Evolutionary conservation across 2,797 vertebrate genomes (phyloP).

Genomic region (Gymnoscopelus braueri): DNA sequence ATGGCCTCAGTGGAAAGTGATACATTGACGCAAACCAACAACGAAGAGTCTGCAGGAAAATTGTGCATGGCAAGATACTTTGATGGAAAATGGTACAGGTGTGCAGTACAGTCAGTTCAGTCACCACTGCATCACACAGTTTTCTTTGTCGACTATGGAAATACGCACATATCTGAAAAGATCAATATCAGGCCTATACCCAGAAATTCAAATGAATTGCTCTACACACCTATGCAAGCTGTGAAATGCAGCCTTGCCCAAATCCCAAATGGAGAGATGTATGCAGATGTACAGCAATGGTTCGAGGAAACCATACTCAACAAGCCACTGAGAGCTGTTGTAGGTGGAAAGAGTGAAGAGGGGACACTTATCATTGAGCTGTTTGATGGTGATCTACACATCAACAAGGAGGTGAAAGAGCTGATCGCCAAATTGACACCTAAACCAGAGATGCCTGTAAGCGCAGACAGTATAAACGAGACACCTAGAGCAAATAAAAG

Average conservation of each 20-base stretch:
- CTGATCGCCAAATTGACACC: slow-evolving; percentile 53
- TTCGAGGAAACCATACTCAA: slow-evolving; percentile 81
- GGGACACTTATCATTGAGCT: slow-evolving; percentile 87
- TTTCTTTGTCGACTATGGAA: slow-evolving; percentile 94
- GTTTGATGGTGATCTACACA: slow-evolving; percentile 82
- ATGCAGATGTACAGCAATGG: slow-evolving; percentile 81
- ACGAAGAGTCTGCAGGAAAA: slow-evolving; percentile 40
- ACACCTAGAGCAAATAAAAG: neutral
- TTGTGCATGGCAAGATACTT: slow-evolving; percentile 87
- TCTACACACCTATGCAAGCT: slow-evolving; percentile 92
- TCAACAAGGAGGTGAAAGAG: slow-evolving; percentile 86
- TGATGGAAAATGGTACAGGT: slow-evolving; percentile 89
- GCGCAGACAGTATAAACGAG: neutral
- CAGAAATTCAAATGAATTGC: slow-evolving; percentile 77
- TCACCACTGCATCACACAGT: slow-evolving; percentile 77
- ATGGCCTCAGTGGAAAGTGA: slow-evolving; percentile 72
- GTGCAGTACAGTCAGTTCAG: slow-evolving; percentile 68
- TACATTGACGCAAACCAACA: slow-evolving; percentile 41
- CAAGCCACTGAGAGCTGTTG: slow-evolving; percentile 79
- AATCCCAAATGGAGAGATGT: slow-evolving; percentile 72
- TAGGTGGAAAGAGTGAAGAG: slow-evolving; percentile 78
- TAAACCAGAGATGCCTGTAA: slow-evolving; percentile 28
- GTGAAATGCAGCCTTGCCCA: slow-evolving; percentile 82
- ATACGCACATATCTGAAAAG: slow-evolving; percentile 81
- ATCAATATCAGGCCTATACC: slow-evolving; percentile 83